Percentiles rank a stretch among this genome's conserved stretches.
These are phyloP conservation scores for Chesias legatella DNA, from an alignment of 2,888 invertebrate genomes.

Conservation along the genomic window DNA sequence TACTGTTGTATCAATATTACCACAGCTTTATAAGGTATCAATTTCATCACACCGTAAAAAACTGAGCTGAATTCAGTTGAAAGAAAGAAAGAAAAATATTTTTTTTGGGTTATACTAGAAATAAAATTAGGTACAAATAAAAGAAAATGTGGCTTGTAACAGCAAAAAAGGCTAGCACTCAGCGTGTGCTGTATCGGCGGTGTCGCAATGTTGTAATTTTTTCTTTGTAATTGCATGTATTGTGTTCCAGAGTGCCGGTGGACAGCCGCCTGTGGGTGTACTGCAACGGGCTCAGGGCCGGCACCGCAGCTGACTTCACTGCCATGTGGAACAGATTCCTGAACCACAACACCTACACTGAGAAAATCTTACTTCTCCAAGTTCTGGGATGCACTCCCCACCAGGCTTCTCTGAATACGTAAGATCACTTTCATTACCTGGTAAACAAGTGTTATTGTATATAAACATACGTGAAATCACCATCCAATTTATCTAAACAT, in stretches of 20 bases:
- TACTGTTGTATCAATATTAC: too few relatives aligned
- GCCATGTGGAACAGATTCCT: conserved; percentile 82
- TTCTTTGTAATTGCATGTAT: background rate
- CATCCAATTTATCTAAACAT: too few relatives aligned
- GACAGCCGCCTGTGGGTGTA: conserved; percentile 85
- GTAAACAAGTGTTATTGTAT: too few relatives aligned
- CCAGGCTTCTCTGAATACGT: conserved; percentile 70
- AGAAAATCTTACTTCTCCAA: conserved; percentile 83
- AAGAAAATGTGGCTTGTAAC: too few relatives aligned
- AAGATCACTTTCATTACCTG: too few relatives aligned
- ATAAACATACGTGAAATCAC: background rate
- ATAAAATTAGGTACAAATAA: too few relatives aligned
- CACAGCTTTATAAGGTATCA: too few relatives aligned
- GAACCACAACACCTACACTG: conserved; percentile 82
- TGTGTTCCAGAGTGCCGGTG: conserved; percentile 48
- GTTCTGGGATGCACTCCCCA: conserved; percentile 85
- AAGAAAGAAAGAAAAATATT: too few relatives aligned
- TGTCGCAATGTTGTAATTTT: background rate
- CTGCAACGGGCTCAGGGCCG: conserved; percentile 86
- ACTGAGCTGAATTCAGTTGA: too few relatives aligned
- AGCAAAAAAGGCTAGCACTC: too few relatives aligned
- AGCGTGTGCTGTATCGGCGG: background rate
- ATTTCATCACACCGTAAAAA: too few relatives aligned
- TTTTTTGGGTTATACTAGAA: too few relatives aligned
- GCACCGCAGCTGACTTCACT: conserved; percentile 82